A percentile compares a stretch with the other conserved stretches of the same genome.
phyloP scores from a whole-genome alignment of 53 echinoderm and acorn worm species.

The Paelopatides confundens region DNA sequence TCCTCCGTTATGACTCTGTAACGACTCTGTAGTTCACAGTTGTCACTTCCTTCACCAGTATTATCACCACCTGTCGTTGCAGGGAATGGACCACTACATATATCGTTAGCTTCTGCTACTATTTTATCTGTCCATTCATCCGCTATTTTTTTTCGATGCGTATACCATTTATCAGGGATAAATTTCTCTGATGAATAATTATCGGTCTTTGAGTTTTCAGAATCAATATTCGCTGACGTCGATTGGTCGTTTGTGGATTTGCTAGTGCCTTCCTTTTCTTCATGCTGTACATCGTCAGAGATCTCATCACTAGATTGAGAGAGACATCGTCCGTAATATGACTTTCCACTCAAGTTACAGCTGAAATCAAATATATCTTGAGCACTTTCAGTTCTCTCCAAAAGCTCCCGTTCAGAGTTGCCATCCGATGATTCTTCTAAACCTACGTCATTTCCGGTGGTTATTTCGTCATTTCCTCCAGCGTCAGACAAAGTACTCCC shows the following conservation, averaged over 20 bases:
- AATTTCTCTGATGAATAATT: background rate
- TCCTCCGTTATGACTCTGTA: background rate
- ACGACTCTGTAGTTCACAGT: background rate
- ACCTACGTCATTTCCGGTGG: background rate
- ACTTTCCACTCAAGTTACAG: background rate
- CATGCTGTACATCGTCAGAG: background rate
- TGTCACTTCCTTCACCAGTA: too few relatives aligned
- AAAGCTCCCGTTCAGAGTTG: background rate
- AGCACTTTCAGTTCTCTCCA: background rate
- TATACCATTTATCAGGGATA: background rate
- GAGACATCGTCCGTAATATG: background rate
- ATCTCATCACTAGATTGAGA: background rate
- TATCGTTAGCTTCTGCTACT: background rate
- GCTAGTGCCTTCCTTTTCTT: too few relatives aligned
- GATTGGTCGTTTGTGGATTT: background rate
- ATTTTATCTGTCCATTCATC: background rate
- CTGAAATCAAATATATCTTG: conserved; percentile 23
- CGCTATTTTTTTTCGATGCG: background rate
- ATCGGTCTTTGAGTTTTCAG: background rate
- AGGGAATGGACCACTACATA: fast-evolving
- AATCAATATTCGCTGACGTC: background rate
- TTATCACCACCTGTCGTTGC: too few relatives aligned
- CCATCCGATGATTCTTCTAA: background rate
- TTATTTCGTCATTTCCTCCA: background rate
- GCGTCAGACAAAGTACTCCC: background rate